Evolutionary conservation across 1,140 invertebrate genomes (phyloP), one percentile per base, ranked within the genome.

Genomic region (Bactericera cockerelli): DNA sequence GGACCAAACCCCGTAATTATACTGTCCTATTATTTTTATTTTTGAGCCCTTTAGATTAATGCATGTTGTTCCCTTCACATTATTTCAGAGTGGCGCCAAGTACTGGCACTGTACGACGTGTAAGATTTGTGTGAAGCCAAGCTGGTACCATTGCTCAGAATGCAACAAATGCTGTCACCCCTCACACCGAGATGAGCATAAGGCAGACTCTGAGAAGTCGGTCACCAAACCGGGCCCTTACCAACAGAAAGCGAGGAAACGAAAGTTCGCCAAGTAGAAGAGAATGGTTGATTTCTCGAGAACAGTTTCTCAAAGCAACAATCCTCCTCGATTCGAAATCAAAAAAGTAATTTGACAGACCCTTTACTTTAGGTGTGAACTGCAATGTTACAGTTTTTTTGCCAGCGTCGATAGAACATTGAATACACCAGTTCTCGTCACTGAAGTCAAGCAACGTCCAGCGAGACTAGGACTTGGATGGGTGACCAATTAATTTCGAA

Each of bases 51-150:
- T n/a, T n/a, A n/a, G n/a, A n/a, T n/a, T n/a, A n/a, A n/a, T n/a
- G n/a, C n/a, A n/a, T n/a, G n/a, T n/a, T n/a, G n/a, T n/a, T n/a
- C n/a, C n/a, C n/a, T n/a, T n/a, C n/a, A n/a, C n/a, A n/a, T n/a
- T n/a, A n/a, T n/a, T n/a, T n/a, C 60, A 75, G 72, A 85, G 91
- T 74, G 89, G 89, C 0, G 76, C 77, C 64, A 79, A 76, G 0
- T 92, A 91, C 67, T 75, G 70, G 14, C 90, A 93, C 67, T 93
- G 90, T 68, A 67, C 79, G 42, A 60, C 67, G 19, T 93, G 90
- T 68, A 71, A 79, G n/a, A 71, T 77, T 58, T 93, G 90, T 70
- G 87, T 92, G 0, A 92, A 93, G 70, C 80, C 83, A 1, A 81
- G 81, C 19, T 90, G 86, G 78, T 72, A 75, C n/a, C 89, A 93